Conservation (phyloP, 2,888 invertebrate species). For the Lutraria lutraria region DNA sequence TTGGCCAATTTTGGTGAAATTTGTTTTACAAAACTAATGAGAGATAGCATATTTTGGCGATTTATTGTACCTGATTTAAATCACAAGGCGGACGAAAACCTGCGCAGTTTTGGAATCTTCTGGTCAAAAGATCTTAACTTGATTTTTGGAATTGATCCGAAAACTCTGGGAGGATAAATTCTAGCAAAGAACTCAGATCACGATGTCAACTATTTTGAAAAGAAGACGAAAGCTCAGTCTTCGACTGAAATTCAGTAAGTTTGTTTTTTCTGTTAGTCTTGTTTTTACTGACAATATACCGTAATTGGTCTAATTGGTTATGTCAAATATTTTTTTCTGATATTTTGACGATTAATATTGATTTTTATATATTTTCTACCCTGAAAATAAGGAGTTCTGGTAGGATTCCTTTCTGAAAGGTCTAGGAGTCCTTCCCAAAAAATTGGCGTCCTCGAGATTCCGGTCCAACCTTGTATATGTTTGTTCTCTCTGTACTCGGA, state of each 20-base stretch:
- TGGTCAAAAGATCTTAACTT: conserved; percentile 26
- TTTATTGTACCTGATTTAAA: conserved; percentile 58
- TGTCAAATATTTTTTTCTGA: too few relatives aligned
- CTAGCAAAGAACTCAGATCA: background rate
- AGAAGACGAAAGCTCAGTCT: conserved; percentile 80
- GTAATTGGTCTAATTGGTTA: too few relatives aligned
- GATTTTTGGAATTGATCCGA: conserved; percentile 30
- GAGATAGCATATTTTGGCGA: conserved; percentile 60
- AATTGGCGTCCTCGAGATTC: too few relatives aligned
- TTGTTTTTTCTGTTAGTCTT: background rate
- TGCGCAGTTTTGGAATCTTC: background rate
- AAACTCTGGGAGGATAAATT: conserved; percentile 26
- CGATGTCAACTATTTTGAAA: conserved; percentile 70
- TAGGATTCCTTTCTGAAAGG: too few relatives aligned
- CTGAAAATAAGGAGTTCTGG: too few relatives aligned
- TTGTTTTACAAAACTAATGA: conserved; percentile 53
- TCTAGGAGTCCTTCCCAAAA: too few relatives aligned
- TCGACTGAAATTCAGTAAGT: conserved; percentile 75
- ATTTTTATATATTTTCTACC: too few relatives aligned
- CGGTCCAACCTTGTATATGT: too few relatives aligned
- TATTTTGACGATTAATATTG: too few relatives aligned
- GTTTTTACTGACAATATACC: background rate
- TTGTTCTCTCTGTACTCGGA: too few relatives aligned
- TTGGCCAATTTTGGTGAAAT: background rate
- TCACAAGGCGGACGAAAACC: conserved; percentile 19